Evolutionary conservation across 2,113 vertebrate genomes (phyloP).

Genomic region (Eulemur rufifrons): DNA sequence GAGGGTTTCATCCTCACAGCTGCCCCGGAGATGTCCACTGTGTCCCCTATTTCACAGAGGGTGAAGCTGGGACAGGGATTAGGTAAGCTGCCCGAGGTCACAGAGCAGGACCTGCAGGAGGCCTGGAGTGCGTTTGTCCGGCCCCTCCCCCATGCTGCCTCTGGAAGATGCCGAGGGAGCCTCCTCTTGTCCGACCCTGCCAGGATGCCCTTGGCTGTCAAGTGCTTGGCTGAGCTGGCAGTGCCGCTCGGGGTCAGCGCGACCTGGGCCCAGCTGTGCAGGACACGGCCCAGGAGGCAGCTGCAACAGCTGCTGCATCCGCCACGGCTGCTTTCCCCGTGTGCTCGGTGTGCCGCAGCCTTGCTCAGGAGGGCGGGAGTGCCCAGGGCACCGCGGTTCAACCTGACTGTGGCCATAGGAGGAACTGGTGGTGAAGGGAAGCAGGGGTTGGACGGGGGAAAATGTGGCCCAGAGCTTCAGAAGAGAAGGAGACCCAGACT

Average conservation of each 20-base stretch:
- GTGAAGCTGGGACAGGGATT: accelerated
- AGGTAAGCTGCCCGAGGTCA: background rate
- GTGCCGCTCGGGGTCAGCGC: background rate
- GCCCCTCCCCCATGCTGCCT: too few relatives aligned
- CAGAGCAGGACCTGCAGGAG: background rate
- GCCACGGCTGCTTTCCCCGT: background rate
- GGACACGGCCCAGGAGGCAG: background rate
- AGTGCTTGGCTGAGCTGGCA: background rate
- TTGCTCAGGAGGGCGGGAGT: background rate
- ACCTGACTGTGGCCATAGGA: background rate
- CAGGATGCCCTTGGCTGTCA: background rate
- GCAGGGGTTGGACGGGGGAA: too few relatives aligned
- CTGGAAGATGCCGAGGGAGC: background rate
- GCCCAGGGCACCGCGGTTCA: background rate
- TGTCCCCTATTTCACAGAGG: background rate
- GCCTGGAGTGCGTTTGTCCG: too few relatives aligned
- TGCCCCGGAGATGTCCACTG: background rate
- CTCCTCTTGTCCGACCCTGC: too few relatives aligned
- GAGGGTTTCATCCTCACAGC: too few relatives aligned
- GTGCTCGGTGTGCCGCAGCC: background rate
- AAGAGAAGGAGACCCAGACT: background rate
- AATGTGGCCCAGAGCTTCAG: background rate
- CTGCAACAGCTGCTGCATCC: background rate
- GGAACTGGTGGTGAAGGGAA: background rate
- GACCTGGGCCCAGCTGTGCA: background rate